Conservation (phyloP, 2,113 vertebrate genomes). For the Nipponia nippon region DNA sequence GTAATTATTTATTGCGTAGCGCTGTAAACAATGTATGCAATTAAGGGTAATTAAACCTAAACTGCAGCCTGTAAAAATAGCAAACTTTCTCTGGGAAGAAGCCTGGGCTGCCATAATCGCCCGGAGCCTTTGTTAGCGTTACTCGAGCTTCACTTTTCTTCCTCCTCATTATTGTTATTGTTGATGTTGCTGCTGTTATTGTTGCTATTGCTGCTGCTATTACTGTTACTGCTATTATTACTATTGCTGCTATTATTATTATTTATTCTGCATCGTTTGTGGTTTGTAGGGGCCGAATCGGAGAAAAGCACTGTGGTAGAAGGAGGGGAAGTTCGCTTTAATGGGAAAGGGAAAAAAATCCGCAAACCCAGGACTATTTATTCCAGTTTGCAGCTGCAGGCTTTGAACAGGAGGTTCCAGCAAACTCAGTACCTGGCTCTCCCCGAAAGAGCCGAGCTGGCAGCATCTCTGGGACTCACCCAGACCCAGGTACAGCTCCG, state of each 20-base stretch:
- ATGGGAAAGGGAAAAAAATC: constrained; percentile 98
- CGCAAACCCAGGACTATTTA: constrained; percentile 99
- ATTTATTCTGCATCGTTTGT: constrained; percentile 31
- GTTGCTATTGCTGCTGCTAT: neutral
- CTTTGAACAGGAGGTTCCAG: constrained; percentile 96
- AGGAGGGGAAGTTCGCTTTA: constrained; percentile 97
- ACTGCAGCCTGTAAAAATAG: constrained; percentile 90
- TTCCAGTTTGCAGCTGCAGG: constrained; percentile 97
- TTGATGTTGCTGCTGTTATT: constrained; percentile 27
- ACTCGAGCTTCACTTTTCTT: constrained; percentile 38
- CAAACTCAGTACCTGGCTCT: constrained; percentile 98
- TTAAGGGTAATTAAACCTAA: constrained; percentile 99
- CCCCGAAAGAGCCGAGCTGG: constrained; percentile 96
- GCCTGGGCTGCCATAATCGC: constrained; percentile 73
- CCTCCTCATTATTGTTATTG: constrained; percentile 43
- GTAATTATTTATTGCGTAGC: constrained; percentile 99
- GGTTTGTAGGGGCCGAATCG: constrained; percentile 80
- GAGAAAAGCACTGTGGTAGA: constrained; percentile 99
- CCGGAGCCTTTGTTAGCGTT: constrained; percentile 65
- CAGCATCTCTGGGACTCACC: constrained; percentile 96
- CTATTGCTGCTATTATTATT: constrained; percentile 16
- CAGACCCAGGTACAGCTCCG: constrained; percentile 89
- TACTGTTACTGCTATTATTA: constrained; percentile 8
- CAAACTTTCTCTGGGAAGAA: constrained; percentile 81
- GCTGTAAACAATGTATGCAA: constrained; percentile 99